Evolutionary conservation across 2,888 invertebrate genomes (phyloP).

Genomic region (Pinctada fucata): DNA sequence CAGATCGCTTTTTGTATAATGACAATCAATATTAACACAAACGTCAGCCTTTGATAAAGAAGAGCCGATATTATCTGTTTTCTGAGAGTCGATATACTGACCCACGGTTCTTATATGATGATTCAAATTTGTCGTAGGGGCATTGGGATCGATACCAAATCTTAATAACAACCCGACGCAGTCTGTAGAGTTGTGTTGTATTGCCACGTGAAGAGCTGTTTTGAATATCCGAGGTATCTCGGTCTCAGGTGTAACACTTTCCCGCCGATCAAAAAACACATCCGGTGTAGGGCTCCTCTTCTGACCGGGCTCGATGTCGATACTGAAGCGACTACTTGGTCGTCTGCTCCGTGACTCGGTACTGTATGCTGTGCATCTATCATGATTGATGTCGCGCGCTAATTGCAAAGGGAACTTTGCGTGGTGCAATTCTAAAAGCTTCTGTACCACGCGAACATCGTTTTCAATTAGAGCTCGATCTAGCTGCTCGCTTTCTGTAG

Average conservation of each 20-base stretch:
- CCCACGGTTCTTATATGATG: conserved; percentile 32
- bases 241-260: conserved; percentile 68
- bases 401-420: conserved; percentile 72
- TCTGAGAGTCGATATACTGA: conserved; percentile 36
- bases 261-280: conserved; percentile 67
- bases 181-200: conserved; percentile 80
- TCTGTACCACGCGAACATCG: conserved; percentile 78
- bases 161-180: conserved; percentile 80
- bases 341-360: conserved; percentile 59
- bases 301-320: conserved; percentile 74
- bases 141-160: conserved; percentile 81
- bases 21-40: conserved; percentile 26
- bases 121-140: conserved; percentile 75
- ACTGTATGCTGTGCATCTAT: conserved; percentile 34
- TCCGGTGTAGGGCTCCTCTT: conserved; percentile 75
- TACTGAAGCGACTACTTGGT: conserved; percentile 64
- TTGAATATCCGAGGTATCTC: conserved; percentile 78
- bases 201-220: conserved; percentile 81
- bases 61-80: conserved; percentile 30
- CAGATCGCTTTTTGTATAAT: conserved; percentile 19
- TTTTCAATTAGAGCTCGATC: conserved; percentile 79
- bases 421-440: conserved; percentile 79
- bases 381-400: conserved; percentile 28
- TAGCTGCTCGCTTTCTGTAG: conserved; percentile 78
- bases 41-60: conserved; percentile 14